Evolutionary conservation across 2,888 invertebrate genomes (phyloP).

Genomic region (Stenolophus ochropezus): DNA sequence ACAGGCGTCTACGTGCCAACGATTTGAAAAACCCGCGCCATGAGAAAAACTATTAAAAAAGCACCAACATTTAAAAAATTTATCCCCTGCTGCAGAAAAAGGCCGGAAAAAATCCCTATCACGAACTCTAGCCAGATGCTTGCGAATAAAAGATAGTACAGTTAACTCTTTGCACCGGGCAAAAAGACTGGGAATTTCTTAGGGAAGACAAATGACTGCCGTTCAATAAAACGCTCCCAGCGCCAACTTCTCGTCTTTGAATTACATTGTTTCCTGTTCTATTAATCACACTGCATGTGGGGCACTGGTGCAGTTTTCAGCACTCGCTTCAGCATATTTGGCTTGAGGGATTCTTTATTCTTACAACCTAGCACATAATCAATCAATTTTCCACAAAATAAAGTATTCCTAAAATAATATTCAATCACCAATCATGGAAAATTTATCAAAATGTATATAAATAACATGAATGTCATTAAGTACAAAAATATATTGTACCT

Average conservation of each 20-base stretch:
- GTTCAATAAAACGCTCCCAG: constrained; percentile 19
- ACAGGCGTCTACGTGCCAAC: not conserved
- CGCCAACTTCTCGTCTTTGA: constrained; percentile 13
- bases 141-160: constrained; percentile 38
- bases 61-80: constrained; percentile 41
- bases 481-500: no score
- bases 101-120: constrained; percentile 8
- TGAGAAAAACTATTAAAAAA: constrained; percentile 35
- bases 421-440: no score
- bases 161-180: constrained; percentile 35
- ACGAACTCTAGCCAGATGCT: constrained; percentile 38
- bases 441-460: no score
- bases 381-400: no score
- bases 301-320: not conserved
- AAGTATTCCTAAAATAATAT: no score
- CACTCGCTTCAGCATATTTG: not conserved
- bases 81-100: constrained; percentile 22
- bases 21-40: constrained; percentile 1
- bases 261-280: constrained; percentile 30
- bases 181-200: constrained; percentile 42
- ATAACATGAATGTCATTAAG: no score
- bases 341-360: not conserved
- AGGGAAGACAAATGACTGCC: constrained; percentile 42
- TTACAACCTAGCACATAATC: no score
- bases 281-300: constrained; percentile 4